Conservation (phyloP, 2,888 invertebrate species). For the Heliconius charithonia region DNA sequence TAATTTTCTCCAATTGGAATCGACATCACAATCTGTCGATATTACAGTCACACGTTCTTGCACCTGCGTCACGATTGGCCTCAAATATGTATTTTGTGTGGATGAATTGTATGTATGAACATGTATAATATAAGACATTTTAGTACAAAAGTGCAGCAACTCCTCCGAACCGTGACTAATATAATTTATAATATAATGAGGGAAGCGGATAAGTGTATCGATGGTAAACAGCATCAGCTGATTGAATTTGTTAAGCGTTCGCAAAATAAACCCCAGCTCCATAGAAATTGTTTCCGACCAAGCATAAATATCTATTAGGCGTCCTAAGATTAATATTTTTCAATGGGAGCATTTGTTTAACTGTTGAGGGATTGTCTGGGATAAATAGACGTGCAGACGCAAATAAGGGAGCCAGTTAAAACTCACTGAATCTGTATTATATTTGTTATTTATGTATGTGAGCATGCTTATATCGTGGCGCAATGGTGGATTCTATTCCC, state of each 20-base stretch:
- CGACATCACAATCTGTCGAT: no score
- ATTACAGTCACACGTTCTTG: no score
- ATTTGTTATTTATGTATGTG: conserved; percentile 24
- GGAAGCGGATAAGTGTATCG: conserved; percentile 64
- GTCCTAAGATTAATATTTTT: conserved; percentile 80
- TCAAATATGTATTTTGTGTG: no score
- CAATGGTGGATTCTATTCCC: no score
- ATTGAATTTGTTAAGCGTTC: conserved; percentile 70
- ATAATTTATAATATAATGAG: conserved; percentile 56
- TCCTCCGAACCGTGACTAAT: conserved; percentile 27
- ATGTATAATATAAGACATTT: neutral
- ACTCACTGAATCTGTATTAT: conserved; percentile 36
- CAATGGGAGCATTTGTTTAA: conserved; percentile 64
- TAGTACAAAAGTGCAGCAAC: conserved; percentile 6
- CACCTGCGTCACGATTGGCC: no score
- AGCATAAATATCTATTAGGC: conserved; percentile 82
- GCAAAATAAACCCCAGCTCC: conserved; percentile 58
- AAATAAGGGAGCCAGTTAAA: conserved; percentile 72
- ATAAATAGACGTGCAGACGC: conserved; percentile 52
- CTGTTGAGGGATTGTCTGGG: conserved; percentile 65
- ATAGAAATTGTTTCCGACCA: conserved; percentile 75
- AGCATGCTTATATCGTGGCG: no score
- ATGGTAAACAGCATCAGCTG: conserved; percentile 70
- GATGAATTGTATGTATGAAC: neutral
- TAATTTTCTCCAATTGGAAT: no score